Conservation (phyloP, 2,113 vertebrate genomes). For the Excalfactoria chinensis region DNA sequence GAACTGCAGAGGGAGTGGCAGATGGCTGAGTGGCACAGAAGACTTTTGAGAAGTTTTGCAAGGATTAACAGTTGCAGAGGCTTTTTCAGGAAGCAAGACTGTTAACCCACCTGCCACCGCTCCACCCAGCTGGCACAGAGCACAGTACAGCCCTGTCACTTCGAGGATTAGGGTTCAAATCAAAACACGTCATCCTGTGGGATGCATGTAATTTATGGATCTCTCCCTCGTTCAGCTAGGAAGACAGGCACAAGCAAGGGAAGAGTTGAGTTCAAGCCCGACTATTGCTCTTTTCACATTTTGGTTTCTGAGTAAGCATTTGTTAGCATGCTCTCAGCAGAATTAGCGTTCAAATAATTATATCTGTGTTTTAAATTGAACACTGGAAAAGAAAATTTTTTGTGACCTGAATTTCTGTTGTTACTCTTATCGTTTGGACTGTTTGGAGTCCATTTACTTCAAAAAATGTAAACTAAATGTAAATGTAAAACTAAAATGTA, state of each 20-base stretch:
- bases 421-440: neutral
- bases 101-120: neutral
- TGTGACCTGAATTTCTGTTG: neutral
- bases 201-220: neutral
- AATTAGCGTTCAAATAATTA: neutral
- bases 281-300: neutral
- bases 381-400: neutral
- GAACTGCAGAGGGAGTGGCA: neutral
- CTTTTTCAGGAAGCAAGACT: neutral
- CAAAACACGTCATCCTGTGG: neutral
- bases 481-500: too few species aligned
- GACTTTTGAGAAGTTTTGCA: neutral
- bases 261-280: neutral
- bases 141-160: neutral
- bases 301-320: neutral
- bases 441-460: slow-evolving; percentile 14
- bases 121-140: neutral
- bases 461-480: neutral
- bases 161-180: neutral
- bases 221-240: neutral
- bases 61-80: neutral
- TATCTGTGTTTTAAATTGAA: neutral
- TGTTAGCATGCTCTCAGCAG: neutral
- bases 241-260: neutral
- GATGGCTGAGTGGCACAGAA: neutral